Base-by-base conservation (phyloP, 2,888 invertebrate species). In the Margaritifera margaritifera region DNA sequence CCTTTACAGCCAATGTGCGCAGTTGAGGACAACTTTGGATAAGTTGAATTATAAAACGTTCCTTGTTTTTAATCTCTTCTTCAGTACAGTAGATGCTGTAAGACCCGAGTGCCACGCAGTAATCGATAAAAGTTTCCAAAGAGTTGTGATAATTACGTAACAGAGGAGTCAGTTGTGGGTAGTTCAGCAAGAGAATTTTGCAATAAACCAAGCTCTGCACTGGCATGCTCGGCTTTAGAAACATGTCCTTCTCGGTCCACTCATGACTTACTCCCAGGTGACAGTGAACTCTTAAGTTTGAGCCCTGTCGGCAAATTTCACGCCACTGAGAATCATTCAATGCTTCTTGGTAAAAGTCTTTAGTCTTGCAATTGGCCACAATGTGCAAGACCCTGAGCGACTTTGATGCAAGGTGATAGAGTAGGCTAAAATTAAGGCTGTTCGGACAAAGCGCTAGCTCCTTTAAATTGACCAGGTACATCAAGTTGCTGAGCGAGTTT, bases 391-490 rank as follows among this genome's bases (percentile, higher is more conserved):
- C 75, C 27, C 50, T 74, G 6, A 81, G 68, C 6, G 81, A 74
- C 11, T 67, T 42, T 18, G 71, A 69, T 5, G 77, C 78, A 52
- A 81, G 64, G 51, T 80, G 79, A 27, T 69, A 58, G 8, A 81
- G 61, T 56, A 79, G 66, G 31, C 79, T 76, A 61, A 76, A 80
- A 27, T 75, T 78, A 19, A 81, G 64, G 2, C 75, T 69, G n/a
- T 76, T 70, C 8, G 79, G 79, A 56, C 72, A 69, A 19, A 81
- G 64, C 1, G 79, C 69, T 18, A 81, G 68, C 27, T 80, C 77
- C 59, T 61, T 66, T 18, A 81, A 66, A 62, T 79, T 76, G 22
- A 80, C 75, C 52, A 81, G 64, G 52, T 81, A 80, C 79, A 80
- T 80, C 24, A 81, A 55, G 54, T 71, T 73, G 18, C 78, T 71